phyloP scores from a whole-genome alignment of 1,140 invertebrate species.

The Papilio aristodemus region DNA sequence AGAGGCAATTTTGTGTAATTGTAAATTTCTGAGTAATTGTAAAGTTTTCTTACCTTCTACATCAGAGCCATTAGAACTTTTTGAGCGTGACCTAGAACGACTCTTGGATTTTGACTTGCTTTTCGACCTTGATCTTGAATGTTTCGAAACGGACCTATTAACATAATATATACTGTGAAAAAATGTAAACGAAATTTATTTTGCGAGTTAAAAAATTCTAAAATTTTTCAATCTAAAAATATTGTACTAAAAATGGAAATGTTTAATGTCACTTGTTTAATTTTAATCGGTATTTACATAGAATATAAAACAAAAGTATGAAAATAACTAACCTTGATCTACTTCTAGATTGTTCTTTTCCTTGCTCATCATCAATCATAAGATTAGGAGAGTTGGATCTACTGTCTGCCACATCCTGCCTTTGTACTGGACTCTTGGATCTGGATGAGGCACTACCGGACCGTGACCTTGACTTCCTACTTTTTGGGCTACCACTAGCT shows the following conservation, averaged over 20 bases:
- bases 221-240: no score
- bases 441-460: conserved; percentile 67
- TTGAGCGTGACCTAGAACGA: conserved; percentile 67
- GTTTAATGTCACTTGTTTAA: no score
- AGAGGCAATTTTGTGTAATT: no score
- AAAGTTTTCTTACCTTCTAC: conserved; percentile 43
- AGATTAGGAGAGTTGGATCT: conserved; percentile 81
- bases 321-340: conserved; percentile 58
- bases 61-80: conserved; percentile 63
- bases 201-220: no score
- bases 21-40: background rate
- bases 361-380: conserved; percentile 79
- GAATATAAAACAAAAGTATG: background rate
- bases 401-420: conserved; percentile 71
- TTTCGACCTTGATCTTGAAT: conserved; percentile 66
- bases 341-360: conserved; percentile 64
- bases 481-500: conserved; percentile 65
- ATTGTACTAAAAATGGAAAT: no score
- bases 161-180: conserved; percentile 26
- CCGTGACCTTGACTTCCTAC: conserved; percentile 61
- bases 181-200: no score
- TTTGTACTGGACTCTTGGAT: conserved; percentile 69
- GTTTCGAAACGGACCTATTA: conserved; percentile 64
- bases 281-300: no score
- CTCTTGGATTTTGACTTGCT: conserved; percentile 75